Evolutionary conservation across 2,888 invertebrate species (phyloP), one percentile per base, ranked within the genome.

Genomic region (Melanophora roralis): DNA sequence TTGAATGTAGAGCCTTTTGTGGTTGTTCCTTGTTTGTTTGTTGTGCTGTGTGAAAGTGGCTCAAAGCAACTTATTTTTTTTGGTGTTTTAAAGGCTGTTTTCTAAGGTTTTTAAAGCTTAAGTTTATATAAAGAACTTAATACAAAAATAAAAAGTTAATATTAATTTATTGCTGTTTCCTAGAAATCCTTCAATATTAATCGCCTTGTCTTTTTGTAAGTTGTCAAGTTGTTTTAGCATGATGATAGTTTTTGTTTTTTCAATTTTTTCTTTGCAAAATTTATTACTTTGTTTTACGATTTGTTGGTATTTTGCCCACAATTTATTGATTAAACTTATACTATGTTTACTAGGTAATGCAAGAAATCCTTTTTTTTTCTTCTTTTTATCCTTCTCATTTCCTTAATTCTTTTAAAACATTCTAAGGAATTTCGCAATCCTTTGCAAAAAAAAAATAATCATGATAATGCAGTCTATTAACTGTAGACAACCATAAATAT

Each of bases 401-500:
- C 34, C 23, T 53, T 12, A 36, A 45, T 21, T 45, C 23, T n/a
- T 55, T 53, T 53, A 40, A n/a, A 53, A 65, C 32, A 73, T 65
- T 47, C 19, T 45, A 12, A 27, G 12, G 45, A 73, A 65, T 57
- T 40, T 57, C 47, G 73, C 64, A 64, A 53, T 14, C 38, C 0
- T 36, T 21, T 53, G 36, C 12, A 68, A 34, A 40, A 59, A 59
- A 34, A 68, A 69, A 47, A 73, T 51, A 71, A 75, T 79, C 79
- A 75, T 55, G 60, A 76, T 80, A 76, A 76, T 80, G 72, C 76
- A 80, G 76, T 80, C 72, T 62, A 76, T 80, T 80, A 76, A 75
- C 62, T 72, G 76, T 47, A 76, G 80, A 76, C 80, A 76, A 72
- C 72, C 68, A 76, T 80, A 80, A 80, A 80, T 80, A 72, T 72